Evolutionary conservation across 1,140 invertebrate species (phyloP).

Genomic region (Harlomillsia oculata): DNA sequence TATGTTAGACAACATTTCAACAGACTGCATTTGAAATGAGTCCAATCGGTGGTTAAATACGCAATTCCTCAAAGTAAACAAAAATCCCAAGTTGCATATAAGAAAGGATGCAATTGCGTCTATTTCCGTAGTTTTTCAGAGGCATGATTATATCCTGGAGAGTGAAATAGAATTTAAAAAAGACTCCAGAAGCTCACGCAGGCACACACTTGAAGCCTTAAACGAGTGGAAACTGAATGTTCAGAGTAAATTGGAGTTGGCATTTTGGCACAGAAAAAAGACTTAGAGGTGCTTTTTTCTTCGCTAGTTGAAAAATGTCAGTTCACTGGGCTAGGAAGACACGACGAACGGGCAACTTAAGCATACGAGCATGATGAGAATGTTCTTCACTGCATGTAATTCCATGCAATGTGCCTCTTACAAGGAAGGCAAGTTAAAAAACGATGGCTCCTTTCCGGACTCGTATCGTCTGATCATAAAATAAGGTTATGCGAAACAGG

Average conservation of each 20-base stretch:
- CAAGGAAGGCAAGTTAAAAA: conserved; percentile 3
- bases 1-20: too few relatives aligned
- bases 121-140: conserved; percentile 1
- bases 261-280: too few relatives aligned
- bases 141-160: too few relatives aligned
- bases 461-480: background rate
- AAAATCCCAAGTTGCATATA: too few relatives aligned
- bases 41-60: background rate
- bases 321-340: too few relatives aligned
- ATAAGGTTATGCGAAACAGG: conserved; percentile 14
- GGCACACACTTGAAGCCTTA: too few relatives aligned
- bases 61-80: background rate
- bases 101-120: background rate
- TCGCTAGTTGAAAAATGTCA: too few relatives aligned
- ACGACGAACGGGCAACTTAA: background rate
- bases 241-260: too few relatives aligned
- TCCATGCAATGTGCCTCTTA: background rate
- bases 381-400: background rate
- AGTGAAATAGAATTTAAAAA: background rate
- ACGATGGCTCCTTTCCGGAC: background rate
- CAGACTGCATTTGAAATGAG: conserved; percentile 5
- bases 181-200: too few relatives aligned
- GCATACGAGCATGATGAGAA: background rate
- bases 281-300: too few relatives aligned
- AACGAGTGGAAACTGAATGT: too few relatives aligned